These are phyloP conservation scores for Agrypnus murinus DNA, from an alignment of 2,888 invertebrate genomes.

Conservation along the genomic window DNA sequence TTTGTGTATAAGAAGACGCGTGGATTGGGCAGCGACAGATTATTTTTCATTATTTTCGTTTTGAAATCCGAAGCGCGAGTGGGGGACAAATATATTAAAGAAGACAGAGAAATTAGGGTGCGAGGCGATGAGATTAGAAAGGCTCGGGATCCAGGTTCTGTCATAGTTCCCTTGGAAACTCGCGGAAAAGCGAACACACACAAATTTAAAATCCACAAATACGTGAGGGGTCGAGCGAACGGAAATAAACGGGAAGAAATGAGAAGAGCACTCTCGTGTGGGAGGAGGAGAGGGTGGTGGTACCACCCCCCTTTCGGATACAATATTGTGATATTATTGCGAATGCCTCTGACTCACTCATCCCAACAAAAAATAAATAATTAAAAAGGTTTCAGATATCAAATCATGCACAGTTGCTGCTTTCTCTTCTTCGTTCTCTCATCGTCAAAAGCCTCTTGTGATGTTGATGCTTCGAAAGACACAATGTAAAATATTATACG, in stretches of 20 bases:
- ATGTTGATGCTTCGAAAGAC: constrained; percentile 32
- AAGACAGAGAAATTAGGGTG: constrained; percentile 61
- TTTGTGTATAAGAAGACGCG: constrained; percentile 34
- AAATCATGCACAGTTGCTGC: constrained; percentile 53
- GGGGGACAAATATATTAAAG: constrained; percentile 61
- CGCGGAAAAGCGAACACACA: constrained; percentile 58
- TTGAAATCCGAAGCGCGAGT: constrained; percentile 54
- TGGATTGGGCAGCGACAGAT: constrained; percentile 55
- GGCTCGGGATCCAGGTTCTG: constrained; percentile 51
- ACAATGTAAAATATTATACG: constrained; percentile 42
- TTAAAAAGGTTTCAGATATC: constrained; percentile 58
- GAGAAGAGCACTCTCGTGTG: constrained; percentile 52
- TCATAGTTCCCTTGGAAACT: constrained; percentile 57
- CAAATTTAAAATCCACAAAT: constrained; percentile 60
- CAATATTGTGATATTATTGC: constrained; percentile 58
- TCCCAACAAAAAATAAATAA: constrained; percentile 56
- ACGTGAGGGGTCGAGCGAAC: constrained; percentile 54
- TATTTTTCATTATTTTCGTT: constrained; percentile 60
- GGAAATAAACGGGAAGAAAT: constrained; percentile 54
- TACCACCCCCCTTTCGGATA: constrained; percentile 50
- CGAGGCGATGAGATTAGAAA: constrained; percentile 57
- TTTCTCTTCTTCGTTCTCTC: constrained; percentile 27
- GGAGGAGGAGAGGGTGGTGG: constrained; percentile 23
- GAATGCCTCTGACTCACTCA: constrained; percentile 54
- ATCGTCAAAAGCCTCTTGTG: constrained; percentile 38